Evolutionary conservation across 2,113 vertebrate species (phyloP).

Genomic region (Zingel zingel): DNA sequence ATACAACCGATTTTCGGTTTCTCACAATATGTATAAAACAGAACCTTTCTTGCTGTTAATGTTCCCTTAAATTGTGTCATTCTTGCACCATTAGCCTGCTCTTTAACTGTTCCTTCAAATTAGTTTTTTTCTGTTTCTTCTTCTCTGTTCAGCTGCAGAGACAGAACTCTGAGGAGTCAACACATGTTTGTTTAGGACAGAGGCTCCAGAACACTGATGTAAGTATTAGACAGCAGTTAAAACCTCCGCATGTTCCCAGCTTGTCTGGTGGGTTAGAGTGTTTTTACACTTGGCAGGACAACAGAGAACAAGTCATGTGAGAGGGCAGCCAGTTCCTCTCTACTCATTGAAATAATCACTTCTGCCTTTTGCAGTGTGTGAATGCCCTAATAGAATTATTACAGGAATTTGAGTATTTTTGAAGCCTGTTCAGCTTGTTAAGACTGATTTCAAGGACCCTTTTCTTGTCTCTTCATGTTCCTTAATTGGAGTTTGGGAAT

Average conservation of each 20-base stretch:
- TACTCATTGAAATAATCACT: constrained; percentile 58
- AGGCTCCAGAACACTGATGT: constrained; percentile 16
- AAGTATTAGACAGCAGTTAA: constrained; percentile 36
- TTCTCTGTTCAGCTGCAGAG: not conserved
- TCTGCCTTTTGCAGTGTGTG: constrained; percentile 23
- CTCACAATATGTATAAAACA: not conserved
- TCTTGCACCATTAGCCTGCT: constrained; percentile 11
- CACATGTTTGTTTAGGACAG: constrained; percentile 25
- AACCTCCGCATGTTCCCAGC: constrained; percentile 16
- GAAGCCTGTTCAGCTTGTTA: not conserved
- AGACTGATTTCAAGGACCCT: not conserved
- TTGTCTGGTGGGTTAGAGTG: constrained; percentile 21
- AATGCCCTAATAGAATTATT: not conserved
- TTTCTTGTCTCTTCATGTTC: not conserved
- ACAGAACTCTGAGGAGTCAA: not conserved
- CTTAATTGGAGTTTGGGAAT: not conserved
- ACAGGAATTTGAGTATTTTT: not conserved
- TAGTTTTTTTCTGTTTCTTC: not conserved
- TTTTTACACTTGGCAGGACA: constrained; percentile 58
- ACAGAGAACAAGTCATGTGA: constrained; percentile 59
- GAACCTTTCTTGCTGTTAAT: constrained; percentile 7
- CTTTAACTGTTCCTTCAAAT: constrained; percentile 4
- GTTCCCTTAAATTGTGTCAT: constrained; percentile 30
- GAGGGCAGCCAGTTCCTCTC: constrained; percentile 34
- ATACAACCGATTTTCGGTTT: not conserved